Evolutionary conservation across 2,888 invertebrate genomes (phyloP), one percentile per base, ranked within the genome.

Genomic region (Pelosia muscerda): DNA sequence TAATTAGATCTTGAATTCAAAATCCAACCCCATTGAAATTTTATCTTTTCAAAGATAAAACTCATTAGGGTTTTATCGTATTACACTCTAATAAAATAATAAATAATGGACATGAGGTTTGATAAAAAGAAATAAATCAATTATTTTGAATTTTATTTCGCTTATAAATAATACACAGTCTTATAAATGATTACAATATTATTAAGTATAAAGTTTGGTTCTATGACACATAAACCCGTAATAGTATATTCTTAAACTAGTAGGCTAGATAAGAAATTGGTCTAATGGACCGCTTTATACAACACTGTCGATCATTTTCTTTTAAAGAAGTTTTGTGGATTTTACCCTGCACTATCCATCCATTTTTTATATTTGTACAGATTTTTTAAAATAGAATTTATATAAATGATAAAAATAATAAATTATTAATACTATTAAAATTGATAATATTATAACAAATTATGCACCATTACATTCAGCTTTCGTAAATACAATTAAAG

Each of bases 401-500:
- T 63, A 56, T 61, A 31, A 69, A 31, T 67, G n/a, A 42, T 42
- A 42, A 42, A 63, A 63, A 65, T 49, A 54, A 57, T 56, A 65
- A 72, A 63, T 70, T 62, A 67, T 55, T 68, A 63, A 63, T 54
- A 68, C 69, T 63, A 66, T 68, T 49, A 66, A 67, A 65, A 65
- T 58, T 69, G 66, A 68, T 56, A 63, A n/a, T 64, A 69, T 70
- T 23, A 72, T 70, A 82, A 79, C 67, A 65, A 76, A 73, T 72
- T 77, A 86, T 86, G 93, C 93, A 93, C 93, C 91, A 89, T 85
- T 76, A 75, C 77, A 88, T 93, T 93, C 91, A 94, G 92, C 94
- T 84, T 84, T 80, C 59, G 79, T 72, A 72, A 76, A 79, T 69
- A 63, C 67, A 65, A 77, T 76, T 88, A 86, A 86, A 86, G 83